Conservation (phyloP, 2,797 vertebrate species). For the Hippopotamyrus pictus region DNA sequence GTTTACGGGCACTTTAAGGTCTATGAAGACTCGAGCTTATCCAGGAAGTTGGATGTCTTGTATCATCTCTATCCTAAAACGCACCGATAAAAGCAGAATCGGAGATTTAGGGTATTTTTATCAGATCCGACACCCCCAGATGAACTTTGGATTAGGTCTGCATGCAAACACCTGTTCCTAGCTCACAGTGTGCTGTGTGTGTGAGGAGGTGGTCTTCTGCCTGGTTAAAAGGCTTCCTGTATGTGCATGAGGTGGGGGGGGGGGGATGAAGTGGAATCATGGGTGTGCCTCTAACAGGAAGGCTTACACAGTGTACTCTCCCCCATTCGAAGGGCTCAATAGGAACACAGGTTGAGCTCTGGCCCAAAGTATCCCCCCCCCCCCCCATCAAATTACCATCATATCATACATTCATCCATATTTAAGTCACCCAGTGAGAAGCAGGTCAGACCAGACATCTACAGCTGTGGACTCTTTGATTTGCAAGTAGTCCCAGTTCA, state of each 20-base stretch:
- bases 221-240: not conserved
- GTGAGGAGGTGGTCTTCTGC: not conserved
- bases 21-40: not conserved
- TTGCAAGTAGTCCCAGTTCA: not conserved
- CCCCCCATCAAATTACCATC: not conserved
- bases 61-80: not conserved
- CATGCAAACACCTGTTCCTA: conserved; percentile 1
- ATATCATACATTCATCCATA: not conserved
- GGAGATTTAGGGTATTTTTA: not conserved
- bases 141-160: not conserved
- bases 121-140: not conserved
- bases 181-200: not conserved
- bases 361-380: not conserved
- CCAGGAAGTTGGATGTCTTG: not conserved
- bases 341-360: not conserved
- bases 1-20: not conserved
- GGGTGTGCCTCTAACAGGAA: not conserved
- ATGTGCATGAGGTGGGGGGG: not conserved
- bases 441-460: not conserved
- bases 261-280: not conserved
- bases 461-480: not conserved
- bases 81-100: not conserved
- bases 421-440: not conserved
- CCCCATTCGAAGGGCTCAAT: not conserved
- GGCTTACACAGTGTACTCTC: not conserved